These are phyloP conservation scores for Teleogryllus occipitalis DNA, from an alignment of 1,140 invertebrate species.

Conservation along the genomic window DNA sequence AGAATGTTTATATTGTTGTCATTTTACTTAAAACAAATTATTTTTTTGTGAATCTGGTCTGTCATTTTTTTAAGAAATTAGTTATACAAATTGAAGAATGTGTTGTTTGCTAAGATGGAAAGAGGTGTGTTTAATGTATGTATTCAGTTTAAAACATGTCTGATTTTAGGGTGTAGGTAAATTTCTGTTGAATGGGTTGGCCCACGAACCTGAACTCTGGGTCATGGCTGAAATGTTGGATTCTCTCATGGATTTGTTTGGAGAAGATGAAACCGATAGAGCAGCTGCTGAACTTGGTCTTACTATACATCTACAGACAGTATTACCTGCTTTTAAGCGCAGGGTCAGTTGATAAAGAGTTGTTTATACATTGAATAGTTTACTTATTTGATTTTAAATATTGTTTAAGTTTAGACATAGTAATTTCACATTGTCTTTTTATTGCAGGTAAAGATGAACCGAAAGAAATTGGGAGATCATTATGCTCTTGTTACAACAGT, in stretches of 20 bases:
- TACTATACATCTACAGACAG: slow-evolving; percentile 44
- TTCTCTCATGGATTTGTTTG: slow-evolving; percentile 65
- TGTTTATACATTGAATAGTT: not conserved
- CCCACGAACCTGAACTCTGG: slow-evolving; percentile 50
- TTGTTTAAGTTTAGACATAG: not conserved
- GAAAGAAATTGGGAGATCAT: slow-evolving; percentile 53
- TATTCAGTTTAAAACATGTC: no score
- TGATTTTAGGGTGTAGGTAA: slow-evolving; percentile 30
- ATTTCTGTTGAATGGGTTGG: slow-evolving; percentile 45
- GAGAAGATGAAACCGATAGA: slow-evolving; percentile 61
- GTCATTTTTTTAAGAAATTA: no score
- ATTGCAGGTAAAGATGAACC: slow-evolving; percentile 50
- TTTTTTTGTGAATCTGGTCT: no score
- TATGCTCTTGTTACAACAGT: slow-evolving; percentile 57
- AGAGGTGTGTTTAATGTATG: no score
- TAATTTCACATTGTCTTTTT: not conserved
- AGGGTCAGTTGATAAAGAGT: slow-evolving; percentile 43
- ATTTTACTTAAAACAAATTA: no score
- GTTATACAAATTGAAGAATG: no score
- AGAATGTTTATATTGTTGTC: no score
- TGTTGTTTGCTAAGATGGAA: no score
- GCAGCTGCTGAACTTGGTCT: slow-evolving; percentile 53
- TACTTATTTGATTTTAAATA: not conserved
- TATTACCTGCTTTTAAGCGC: slow-evolving; percentile 52
- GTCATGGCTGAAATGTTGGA: slow-evolving; percentile 64